Conservation (phyloP, 2,888 invertebrate genomes). For the Eilema caniola region DNA sequence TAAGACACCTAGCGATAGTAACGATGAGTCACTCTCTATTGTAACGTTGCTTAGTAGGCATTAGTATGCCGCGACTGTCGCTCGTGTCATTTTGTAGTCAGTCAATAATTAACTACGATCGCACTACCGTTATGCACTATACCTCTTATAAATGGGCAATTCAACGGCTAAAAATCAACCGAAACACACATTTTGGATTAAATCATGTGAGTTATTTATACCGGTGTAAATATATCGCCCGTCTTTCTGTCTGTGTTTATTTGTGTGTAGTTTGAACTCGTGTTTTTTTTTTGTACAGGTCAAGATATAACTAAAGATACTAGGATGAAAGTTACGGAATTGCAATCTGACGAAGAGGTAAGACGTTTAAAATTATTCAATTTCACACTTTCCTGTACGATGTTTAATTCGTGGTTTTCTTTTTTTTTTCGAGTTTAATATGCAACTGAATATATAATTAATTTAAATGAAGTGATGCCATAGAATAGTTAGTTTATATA, state of each 20-base stretch:
- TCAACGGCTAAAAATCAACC: constrained; percentile 67
- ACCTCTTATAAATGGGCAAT: constrained; percentile 73
- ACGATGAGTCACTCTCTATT: constrained; percentile 68
- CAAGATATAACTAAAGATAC: constrained; percentile 85
- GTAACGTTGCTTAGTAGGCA: constrained; percentile 71
- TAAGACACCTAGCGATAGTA: constrained; percentile 78
- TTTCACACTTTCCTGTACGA: background rate
- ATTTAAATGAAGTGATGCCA: background rate
- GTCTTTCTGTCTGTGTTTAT: constrained; percentile 62
- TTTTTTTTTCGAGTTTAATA: background rate
- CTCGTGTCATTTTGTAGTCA: constrained; percentile 62
- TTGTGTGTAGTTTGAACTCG: constrained; percentile 56
- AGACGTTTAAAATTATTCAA: constrained; percentile 27
- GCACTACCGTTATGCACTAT: constrained; percentile 71
- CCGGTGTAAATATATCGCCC: constrained; percentile 51
- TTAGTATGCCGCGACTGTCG: constrained; percentile 70
- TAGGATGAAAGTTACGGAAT: constrained; percentile 82
- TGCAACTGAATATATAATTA: background rate
- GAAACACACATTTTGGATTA: constrained; percentile 68
- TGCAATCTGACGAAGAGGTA: constrained; percentile 83
- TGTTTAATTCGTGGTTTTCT: background rate
- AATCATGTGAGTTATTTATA: constrained; percentile 77
- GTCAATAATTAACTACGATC: constrained; percentile 53
- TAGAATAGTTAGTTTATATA: background rate
- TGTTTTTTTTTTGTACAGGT: constrained; percentile 74